Evolutionary conservation across 2,888 invertebrate genomes (phyloP).

Genomic region (Ypsolopha sequella): DNA sequence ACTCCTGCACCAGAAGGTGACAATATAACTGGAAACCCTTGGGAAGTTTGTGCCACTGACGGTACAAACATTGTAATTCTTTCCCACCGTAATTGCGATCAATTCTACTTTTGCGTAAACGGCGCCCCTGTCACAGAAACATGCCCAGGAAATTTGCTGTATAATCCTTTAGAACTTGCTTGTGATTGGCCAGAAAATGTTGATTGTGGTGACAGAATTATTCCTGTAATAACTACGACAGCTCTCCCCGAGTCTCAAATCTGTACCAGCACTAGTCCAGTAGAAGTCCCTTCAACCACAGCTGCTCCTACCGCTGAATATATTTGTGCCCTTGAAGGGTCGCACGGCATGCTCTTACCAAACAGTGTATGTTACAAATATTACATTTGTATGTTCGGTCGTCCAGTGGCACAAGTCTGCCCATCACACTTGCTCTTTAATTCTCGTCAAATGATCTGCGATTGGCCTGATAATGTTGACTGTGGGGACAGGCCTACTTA

Average conservation of each 20-base stretch:
- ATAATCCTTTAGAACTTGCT: slow-evolving; percentile 15
- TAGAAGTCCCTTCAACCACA: background rate
- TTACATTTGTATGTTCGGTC: background rate
- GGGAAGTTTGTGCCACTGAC: too few species aligned
- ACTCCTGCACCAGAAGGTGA: too few species aligned
- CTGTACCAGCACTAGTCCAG: background rate
- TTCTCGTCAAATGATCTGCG: background rate
- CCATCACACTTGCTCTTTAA: background rate
- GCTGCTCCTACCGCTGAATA: background rate
- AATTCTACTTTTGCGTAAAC: slow-evolving; percentile 20
- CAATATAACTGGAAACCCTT: too few species aligned
- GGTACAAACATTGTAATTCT: slow-evolving; percentile 1
- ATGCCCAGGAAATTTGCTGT: slow-evolving; percentile 16
- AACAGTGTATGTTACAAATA: background rate
- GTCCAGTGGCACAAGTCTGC: background rate
- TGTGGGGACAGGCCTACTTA: background rate
- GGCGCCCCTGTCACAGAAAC: slow-evolving; percentile 16
- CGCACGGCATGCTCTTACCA: background rate
- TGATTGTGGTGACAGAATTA: slow-evolving; percentile 12
- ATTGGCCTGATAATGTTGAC: background rate
- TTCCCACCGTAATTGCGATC: slow-evolving; percentile 22
- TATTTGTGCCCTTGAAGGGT: background rate
- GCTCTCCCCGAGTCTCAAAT: too few species aligned
- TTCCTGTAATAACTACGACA: too few species aligned
- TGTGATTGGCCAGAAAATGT: slow-evolving; percentile 22